Conservation (phyloP, 2,797 vertebrate genomes). For the Sorex maritimensis region DNA sequence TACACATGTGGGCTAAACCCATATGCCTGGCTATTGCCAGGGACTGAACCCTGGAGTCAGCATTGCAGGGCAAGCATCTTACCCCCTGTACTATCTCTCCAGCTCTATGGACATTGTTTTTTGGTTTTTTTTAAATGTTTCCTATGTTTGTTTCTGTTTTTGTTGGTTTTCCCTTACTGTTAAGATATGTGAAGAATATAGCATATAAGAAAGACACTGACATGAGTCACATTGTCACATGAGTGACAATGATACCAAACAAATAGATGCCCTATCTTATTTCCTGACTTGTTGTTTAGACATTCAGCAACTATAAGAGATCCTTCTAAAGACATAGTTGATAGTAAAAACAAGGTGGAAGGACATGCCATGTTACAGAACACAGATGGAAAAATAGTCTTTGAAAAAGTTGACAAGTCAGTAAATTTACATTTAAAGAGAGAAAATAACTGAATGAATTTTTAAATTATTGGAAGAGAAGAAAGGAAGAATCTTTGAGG, state of each 20-base stretch:
- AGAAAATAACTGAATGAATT: slow-evolving; percentile 28
- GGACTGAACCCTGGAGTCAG: no score
- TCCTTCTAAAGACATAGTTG: not conserved
- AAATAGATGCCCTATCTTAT: not conserved
- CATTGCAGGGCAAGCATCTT: no score
- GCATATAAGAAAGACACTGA: slow-evolving; percentile 23
- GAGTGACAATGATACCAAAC: not conserved
- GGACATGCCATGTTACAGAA: not conserved
- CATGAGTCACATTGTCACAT: no score
- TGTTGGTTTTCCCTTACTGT: slow-evolving; percentile 5
- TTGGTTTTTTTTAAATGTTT: slow-evolving; percentile 36
- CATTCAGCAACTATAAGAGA: not conserved
- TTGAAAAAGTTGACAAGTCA: slow-evolving; percentile 26
- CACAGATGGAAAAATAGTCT: not conserved
- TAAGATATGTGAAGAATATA: not conserved
- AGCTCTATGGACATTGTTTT: not conserved
- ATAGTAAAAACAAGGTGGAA: slow-evolving; percentile 7
- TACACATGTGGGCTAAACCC: no score
- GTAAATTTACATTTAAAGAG: slow-evolving; percentile 63
- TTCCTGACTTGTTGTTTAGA: slow-evolving; percentile 57
- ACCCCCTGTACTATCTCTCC: not conserved
- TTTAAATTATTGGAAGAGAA: not conserved
- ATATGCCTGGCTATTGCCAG: no score
- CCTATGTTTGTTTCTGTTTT: slow-evolving; percentile 25
- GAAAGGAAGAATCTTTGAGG: not conserved